Conservation (phyloP, 2,888 invertebrate genomes). For the Nezara viridula region DNA sequence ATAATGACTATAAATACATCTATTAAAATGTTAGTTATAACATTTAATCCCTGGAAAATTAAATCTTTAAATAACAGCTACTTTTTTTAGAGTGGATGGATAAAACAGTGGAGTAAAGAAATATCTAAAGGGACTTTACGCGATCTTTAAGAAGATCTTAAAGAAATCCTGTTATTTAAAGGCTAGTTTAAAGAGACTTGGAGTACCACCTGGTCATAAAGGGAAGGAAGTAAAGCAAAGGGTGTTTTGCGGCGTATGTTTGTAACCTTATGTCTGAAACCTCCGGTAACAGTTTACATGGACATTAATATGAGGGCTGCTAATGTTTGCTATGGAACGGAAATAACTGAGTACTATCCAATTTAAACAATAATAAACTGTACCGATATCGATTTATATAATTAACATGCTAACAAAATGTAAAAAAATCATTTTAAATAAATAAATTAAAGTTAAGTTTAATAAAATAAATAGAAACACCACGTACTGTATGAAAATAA, state of each 20-base stretch:
- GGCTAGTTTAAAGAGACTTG: constrained; percentile 1
- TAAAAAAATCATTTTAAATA: too few species aligned
- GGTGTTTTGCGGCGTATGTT: not conserved
- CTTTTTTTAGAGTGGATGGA: not conserved
- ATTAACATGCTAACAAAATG: too few species aligned
- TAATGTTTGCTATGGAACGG: not conserved
- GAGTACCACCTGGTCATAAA: not conserved
- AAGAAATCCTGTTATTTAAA: not conserved
- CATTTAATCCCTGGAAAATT: not conserved
- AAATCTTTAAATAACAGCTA: not conserved
- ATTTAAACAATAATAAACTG: too few species aligned
- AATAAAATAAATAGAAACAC: not conserved
- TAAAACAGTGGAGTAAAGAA: not conserved
- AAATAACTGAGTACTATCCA: too few species aligned
- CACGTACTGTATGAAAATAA: not conserved
- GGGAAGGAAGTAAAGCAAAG: not conserved
- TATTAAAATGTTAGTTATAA: too few species aligned
- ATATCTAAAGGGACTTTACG: not conserved
- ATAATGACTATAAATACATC: too few species aligned
- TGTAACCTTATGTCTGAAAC: constrained; percentile 13
- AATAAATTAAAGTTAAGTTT: not conserved
- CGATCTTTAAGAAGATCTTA: not conserved
- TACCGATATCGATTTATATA: too few species aligned
- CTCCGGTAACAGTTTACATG: not conserved
- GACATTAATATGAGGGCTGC: not conserved